Base-by-base conservation (phyloP, 1,140 invertebrate species). In the Papilio xuthus region DNA sequence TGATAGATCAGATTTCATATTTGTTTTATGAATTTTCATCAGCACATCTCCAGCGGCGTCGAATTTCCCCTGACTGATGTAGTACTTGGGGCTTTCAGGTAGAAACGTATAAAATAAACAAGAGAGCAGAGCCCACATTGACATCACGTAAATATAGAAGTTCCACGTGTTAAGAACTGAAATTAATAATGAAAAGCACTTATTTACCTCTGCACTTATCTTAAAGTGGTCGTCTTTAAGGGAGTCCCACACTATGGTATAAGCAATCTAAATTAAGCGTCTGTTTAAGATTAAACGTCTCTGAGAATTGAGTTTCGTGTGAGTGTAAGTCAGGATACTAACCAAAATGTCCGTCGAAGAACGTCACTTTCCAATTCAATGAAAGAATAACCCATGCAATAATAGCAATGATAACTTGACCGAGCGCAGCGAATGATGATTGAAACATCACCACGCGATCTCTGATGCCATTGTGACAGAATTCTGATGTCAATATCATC, bases 81-180 rank as follows among this genome's bases (percentile, higher is more conserved):
- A 85, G 71, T 84, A 93, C 80, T 92, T 93, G 0, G 91, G 92
- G 78, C 92, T 93, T 41, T 93, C 91, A 9, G 91, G 92, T 67
- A 93, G 32, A 13, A 85, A 80, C 4, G 71, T 32, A 83, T 89
- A 93, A 1, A 91, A 42, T 0, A 88, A 44, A 47, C 82, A 85
- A 2, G 86, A 84, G 0, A 82, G 20, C 13, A 90, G 75, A 20
- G 90, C 82, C 87, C 88, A 92, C 18, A 90, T 26, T 8, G 90
- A 90, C 85, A 90, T 86, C 0, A 87, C 76, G 18, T 85, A 82
- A n/a, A 92, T 75, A 63, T 91, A 93, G 77, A 87, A 88, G 67
- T 92, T 92, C 90, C 90, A 92, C 20, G 87, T 88, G 75, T 92
- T 83, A 8, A 93, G 82, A 12, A 92, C 92, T 92, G 84, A 73